Percentiles rank a stretch among this genome's conserved stretches.
phyloP scores from a whole-genome alignment of 2,888 invertebrate species.

The Drosophila prostipennis region DNA sequence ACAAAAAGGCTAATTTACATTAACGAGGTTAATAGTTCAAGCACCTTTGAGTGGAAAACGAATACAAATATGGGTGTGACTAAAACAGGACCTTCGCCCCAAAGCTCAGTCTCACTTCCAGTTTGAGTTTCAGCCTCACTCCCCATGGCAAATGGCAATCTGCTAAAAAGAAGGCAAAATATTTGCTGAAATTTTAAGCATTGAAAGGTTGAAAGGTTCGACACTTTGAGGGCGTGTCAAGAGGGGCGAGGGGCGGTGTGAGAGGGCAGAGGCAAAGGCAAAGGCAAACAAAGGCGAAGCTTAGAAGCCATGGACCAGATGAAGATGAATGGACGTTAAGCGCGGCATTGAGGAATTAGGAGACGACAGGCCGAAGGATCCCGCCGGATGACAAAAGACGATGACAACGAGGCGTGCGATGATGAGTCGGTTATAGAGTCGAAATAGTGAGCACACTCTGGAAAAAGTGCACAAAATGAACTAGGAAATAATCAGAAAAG shows the following conservation, averaged over 20 bases:
- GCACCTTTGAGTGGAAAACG: slow-evolving; percentile 29
- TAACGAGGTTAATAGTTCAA: slow-evolving; percentile 65
- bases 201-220: slow-evolving; percentile 70
- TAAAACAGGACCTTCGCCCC: slow-evolving; percentile 14
- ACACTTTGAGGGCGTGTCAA: slow-evolving; percentile 33
- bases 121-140: too few relatives aligned
- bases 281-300: slow-evolving; percentile 45
- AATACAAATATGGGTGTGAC: neutral
- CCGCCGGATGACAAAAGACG: slow-evolving; percentile 38
- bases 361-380: slow-evolving; percentile 31
- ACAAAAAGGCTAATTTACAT: slow-evolving; percentile 53
- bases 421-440: slow-evolving; percentile 17
- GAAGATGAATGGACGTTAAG: slow-evolving; percentile 67
- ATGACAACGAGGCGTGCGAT: slow-evolving; percentile 37
- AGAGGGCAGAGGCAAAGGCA: too few relatives aligned
- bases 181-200: slow-evolving; percentile 69
- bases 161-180: slow-evolving; percentile 47
- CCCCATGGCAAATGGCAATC: slow-evolving; percentile 7
- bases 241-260: slow-evolving; percentile 10
- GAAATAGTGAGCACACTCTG: slow-evolving; percentile 1
- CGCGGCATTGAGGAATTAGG: slow-evolving; percentile 73
- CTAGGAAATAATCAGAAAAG: too few relatives aligned
- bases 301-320: slow-evolving; percentile 64
- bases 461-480: neutral
- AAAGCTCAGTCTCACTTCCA: slow-evolving; percentile 8